Conservation (phyloP, 1,140 invertebrate species). For the Tetranychus cinnabarinus region DNA sequence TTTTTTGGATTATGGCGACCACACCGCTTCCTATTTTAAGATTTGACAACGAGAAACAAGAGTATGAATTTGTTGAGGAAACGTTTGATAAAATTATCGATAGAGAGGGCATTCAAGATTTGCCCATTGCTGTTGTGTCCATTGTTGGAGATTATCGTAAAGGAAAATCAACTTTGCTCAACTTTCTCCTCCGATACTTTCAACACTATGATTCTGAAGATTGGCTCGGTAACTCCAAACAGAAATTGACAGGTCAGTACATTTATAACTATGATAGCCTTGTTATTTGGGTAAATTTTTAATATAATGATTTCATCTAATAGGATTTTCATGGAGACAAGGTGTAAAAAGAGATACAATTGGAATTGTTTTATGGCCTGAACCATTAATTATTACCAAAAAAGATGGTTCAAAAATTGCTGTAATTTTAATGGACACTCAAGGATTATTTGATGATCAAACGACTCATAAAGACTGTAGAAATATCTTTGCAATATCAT, state of each 20-base stretch:
- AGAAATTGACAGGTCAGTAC: conserved; percentile 19
- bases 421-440: conserved; percentile 80
- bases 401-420: conserved; percentile 22
- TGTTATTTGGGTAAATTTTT: neutral
- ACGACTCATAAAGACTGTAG: conserved; percentile 88
- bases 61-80: too few relatives aligned
- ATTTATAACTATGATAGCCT: neutral
- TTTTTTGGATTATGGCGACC: too few relatives aligned
- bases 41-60: too few relatives aligned
- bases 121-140: conserved; percentile 66
- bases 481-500: conserved; percentile 63
- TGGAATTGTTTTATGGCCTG: conserved; percentile 83
- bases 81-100: too few relatives aligned
- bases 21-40: too few relatives aligned
- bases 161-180: conserved; percentile 76
- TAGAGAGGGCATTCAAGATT: conserved; percentile 27
- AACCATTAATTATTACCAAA: conserved; percentile 39
- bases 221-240: conserved; percentile 17
- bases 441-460: conserved; percentile 89
- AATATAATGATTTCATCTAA: neutral
- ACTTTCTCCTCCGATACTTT: conserved; percentile 78
- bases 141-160: conserved; percentile 90
- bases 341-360: conserved; percentile 84
- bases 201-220: neutral
- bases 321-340: conserved; percentile 65